phyloP scores from a whole-genome alignment of 2,797 vertebrate species.

The Molossus molossus region DNA sequence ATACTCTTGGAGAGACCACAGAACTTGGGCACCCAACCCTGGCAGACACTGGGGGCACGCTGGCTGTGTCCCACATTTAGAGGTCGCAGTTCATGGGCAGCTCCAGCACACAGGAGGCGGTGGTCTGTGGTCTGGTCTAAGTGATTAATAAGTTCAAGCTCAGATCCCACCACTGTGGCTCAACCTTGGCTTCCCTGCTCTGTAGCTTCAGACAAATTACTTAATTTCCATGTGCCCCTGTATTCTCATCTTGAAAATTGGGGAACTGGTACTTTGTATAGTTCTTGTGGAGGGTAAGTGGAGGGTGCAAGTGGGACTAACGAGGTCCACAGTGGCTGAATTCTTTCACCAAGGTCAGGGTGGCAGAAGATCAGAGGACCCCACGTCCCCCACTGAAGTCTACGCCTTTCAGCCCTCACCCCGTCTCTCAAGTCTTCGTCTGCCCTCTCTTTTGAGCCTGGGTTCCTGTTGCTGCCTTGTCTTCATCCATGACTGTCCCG shows the following conservation, averaged over 20 bases:
- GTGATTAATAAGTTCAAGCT: not conserved
- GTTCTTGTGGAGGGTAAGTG: not conserved
- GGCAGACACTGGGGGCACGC: not conserved
- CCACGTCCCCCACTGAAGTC: not conserved
- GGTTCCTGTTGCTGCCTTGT: not conserved
- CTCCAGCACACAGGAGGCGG: rapidly evolving
- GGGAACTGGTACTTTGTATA: not conserved
- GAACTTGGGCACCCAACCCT: not conserved
- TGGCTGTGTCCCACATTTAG: not conserved
- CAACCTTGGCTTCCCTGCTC: not conserved
- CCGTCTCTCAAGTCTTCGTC: not conserved
- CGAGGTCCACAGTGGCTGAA: not conserved
- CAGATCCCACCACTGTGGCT: not conserved
- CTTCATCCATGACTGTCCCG: not conserved
- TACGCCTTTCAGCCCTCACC: not conserved
- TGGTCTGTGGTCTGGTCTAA: not conserved
- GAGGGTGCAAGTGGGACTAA: not conserved
- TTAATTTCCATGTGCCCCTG: not conserved
- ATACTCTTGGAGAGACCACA: not conserved
- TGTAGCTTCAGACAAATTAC: not conserved
- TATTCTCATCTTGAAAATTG: not conserved
- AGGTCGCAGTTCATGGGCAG: not conserved
- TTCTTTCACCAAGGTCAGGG: not conserved
- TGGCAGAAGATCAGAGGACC: not conserved
- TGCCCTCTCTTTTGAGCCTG: not conserved